Base-by-base conservation (phyloP, 2,888 invertebrate genomes). In the Carpatolechia fugitivella region DNA sequence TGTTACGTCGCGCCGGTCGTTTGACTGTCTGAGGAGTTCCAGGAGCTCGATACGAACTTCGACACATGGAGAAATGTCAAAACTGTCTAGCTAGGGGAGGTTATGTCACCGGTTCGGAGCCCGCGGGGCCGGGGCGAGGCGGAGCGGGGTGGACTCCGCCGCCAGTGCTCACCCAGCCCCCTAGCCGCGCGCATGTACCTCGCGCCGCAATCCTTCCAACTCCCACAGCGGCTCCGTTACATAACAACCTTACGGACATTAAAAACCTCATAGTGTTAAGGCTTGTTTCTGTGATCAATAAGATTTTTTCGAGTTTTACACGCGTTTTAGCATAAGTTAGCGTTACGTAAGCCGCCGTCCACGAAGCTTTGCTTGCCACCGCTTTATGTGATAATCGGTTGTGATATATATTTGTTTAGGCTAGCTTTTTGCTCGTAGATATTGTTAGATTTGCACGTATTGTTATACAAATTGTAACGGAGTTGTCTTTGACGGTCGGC, bases 311-410 rank as follows among this genome's bases (percentile, higher is more conserved):
- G 88, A 84, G 74, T 80, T 88, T 83, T 88, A 85, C 79, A 85
- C 72, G 74, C 72, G 70, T 85, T 82, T n/a, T 29, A 56, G 16
- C 20, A 54, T 57, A 57, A 78, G 78, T 83, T 84, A 84, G 74
- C 70, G 76, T 88, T 89, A 89, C 87, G 82, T 89, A 89, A 88
- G 85, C 78, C 80, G 81, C 88, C 89, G 90, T 89, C 90, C 90
- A 89, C 84, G 70, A 82, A 89, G 88, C 87, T 88, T 88, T 77
- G 90, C 89, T 88, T 85, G 86, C 85, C 82, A 84, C 81, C 70
- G 86, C 88, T 85, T 83, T 72, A 81, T 89, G 89, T 89, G 90
- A 89, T 89, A 89, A 80, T 83, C 80, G 90, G 90, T 90, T 90
- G 90, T 90, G 90, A 90, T 89, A 80, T 89, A 80, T 76, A 80